Percentiles rank a stretch among this genome's conserved stretches.
phyloP scores from a whole-genome alignment of 2,888 invertebrate species.

The Cosmopolites sordidus region DNA sequence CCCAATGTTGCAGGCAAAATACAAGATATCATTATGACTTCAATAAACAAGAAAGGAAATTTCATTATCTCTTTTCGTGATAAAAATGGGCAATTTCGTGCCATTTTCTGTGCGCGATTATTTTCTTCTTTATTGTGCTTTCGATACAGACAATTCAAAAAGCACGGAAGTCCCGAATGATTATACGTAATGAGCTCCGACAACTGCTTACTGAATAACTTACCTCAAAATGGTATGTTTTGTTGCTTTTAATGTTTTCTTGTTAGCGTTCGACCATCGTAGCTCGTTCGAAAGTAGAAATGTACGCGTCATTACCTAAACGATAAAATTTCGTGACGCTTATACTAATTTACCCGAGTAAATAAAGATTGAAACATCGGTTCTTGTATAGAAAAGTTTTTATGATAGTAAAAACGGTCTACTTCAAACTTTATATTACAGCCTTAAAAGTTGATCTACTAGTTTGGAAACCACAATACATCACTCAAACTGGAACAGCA shows the following conservation, averaged over 20 bases:
- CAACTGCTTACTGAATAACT: slow-evolving; percentile 4
- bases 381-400: not conserved
- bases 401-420: not conserved
- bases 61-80: slow-evolving; percentile 13
- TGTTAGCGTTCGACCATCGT: not conserved
- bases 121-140: slow-evolving; percentile 19
- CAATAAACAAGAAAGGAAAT: slow-evolving; percentile 22
- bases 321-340: no score
- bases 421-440: not conserved
- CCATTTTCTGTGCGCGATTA: slow-evolving; percentile 19
- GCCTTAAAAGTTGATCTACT: not conserved
- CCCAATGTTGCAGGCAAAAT: slow-evolving; percentile 12
- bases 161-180: slow-evolving; percentile 11
- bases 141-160: slow-evolving; percentile 10
- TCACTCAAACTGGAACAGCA: slow-evolving; percentile 1
- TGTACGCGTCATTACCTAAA: no score
- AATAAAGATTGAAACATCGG: no score
- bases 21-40: slow-evolving; percentile 16
- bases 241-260: not conserved
- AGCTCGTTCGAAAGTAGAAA: no score
- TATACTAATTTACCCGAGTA: no score
- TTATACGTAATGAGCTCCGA: slow-evolving; percentile 9
- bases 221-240: not conserved
- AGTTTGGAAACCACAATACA: slow-evolving; percentile 1
- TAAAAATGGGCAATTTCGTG: slow-evolving; percentile 14